Evolutionary conservation across 2,113 vertebrate species (phyloP), one percentile per base, ranked within the genome.

Genomic region (Chlorodrepanis virens): DNA sequence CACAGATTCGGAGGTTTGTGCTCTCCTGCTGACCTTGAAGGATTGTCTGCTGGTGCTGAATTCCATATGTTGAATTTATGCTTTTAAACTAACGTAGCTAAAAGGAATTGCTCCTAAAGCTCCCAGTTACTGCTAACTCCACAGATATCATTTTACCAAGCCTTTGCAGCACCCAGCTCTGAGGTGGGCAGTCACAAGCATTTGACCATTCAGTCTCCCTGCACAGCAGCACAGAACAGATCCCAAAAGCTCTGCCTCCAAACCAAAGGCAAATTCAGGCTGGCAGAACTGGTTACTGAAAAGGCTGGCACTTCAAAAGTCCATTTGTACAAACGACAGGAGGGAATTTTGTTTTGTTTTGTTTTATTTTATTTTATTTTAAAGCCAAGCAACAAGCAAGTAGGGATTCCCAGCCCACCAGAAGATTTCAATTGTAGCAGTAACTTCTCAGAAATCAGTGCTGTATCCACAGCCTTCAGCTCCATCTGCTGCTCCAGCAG

Each of bases 401-500:
- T 24, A 93, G 31, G 12, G 37, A 79, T 59, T 80, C 50, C 40
- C 23, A 70, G 40, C 39, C 65, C 0, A 0, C 20, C 72, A 72
- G 52, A 82, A 92, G 54, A 91, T 4, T 12, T 44, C 65, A 90
- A 33, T 54, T 76, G 75, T 83, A 78, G 79, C 74, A 75, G 53
- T 44, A 89, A 60, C 68, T 61, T 17, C 25, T 49, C 9, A 22
- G 74, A 45, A 74, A 89, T 44, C 40, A 28, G 63, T 5, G 71
- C 78, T 77, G n/a, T 59, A 94, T 28, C 89, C 49, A 57, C 53
- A 89, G 87, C 56, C 90, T 95, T 68, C 88, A 96, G 94, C 94
- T 96, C 93, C 93, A 97, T 88, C 94, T 97, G 85, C 90, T 93
- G 95, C 88, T 86, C 59, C 79, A 75, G 91, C 63, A 64, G 28